Evolutionary conservation across 2,888 invertebrate genomes (phyloP).

Genomic region (Anthoptus insignis): DNA sequence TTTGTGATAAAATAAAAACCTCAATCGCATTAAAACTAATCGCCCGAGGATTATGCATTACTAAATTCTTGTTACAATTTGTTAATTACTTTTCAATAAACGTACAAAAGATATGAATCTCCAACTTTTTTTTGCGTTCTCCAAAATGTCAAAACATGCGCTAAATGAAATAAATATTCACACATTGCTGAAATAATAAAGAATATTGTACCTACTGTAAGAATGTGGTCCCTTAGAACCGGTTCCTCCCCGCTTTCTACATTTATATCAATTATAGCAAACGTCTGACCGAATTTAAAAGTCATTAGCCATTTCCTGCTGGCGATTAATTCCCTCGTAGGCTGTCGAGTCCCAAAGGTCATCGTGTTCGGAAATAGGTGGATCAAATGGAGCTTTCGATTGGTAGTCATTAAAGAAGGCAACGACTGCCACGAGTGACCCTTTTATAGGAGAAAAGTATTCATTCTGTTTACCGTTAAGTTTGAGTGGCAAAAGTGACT

Average conservation of each 20-base stretch:
- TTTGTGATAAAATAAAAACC: too few relatives aligned
- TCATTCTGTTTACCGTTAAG: not conserved
- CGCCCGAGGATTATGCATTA: too few relatives aligned
- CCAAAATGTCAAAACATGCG: too few relatives aligned
- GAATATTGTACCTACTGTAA: too few relatives aligned
- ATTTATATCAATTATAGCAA: not conserved
- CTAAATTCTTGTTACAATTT: too few relatives aligned
- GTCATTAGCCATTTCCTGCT: slow-evolving; percentile 7
- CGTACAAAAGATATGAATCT: too few relatives aligned
- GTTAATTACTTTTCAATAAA: too few relatives aligned
- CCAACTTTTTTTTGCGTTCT: too few relatives aligned
- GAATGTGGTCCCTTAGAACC: not conserved
- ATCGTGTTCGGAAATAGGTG: slow-evolving; percentile 66
- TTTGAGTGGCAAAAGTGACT: too few relatives aligned
- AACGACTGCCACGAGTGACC: slow-evolving; percentile 50
- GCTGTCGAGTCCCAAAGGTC: slow-evolving; percentile 14
- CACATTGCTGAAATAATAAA: too few relatives aligned
- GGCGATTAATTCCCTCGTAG: slow-evolving; percentile 15
- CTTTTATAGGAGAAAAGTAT: not conserved
- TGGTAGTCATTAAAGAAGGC: slow-evolving; percentile 72
- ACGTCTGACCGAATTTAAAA: slow-evolving; percentile 12
- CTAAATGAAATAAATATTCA: too few relatives aligned
- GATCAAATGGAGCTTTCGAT: slow-evolving; percentile 67
- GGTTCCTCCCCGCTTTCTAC: not conserved
- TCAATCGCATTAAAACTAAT: too few relatives aligned